Base-by-base conservation (phyloP, 1,140 invertebrate genomes). In the Drosophila trapezifrons region DNA sequence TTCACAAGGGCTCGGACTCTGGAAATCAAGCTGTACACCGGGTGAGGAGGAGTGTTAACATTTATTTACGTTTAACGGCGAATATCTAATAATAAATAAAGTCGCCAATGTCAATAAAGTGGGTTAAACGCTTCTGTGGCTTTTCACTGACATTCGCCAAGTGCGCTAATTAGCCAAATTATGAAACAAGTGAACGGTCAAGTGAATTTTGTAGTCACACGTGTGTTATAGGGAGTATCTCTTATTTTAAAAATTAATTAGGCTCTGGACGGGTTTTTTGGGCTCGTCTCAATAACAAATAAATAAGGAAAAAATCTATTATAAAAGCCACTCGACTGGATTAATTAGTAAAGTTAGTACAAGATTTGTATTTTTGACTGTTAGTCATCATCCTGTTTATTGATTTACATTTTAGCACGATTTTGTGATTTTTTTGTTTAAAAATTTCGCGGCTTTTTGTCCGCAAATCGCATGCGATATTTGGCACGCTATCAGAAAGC, bases 381-480 rank as follows among this genome's bases (percentile, higher is more conserved):
- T 76, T 76, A 76, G 72, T 76, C 71, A 76, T 38, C 59, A 71
- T 32, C 7, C 17, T 13, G 46, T 62, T 66, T 84, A 64, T 84
- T 84, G 65, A 62, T 66, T 84, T 71, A 64, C 57, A 65, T 52
- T 80, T 84, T 84, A 84, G 80, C 80, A 84, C 66, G 55, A 80
- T 73, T 79, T 87, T 70, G 84, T 87, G 56, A 78, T 59, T 66
- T 70, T 57, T 74, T 78, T 60, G 56, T 65, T 51, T 15, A 45
- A 49, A 52, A 78, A 66, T 69, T 66, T 74, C 56, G 27, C 62
- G 35, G 55, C 8, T 58, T 65, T 57, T 55, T 40, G 47, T 55
- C 15, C 40, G 42, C 42, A 60, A 73, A 83, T 85, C 72, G 81
- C 81, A 84, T 76, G 81, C 81, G 81, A 84, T 78, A 32, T 79